Base-by-base conservation (phyloP, 2,113 vertebrate genomes). In the Larimichthys crocea region DNA sequence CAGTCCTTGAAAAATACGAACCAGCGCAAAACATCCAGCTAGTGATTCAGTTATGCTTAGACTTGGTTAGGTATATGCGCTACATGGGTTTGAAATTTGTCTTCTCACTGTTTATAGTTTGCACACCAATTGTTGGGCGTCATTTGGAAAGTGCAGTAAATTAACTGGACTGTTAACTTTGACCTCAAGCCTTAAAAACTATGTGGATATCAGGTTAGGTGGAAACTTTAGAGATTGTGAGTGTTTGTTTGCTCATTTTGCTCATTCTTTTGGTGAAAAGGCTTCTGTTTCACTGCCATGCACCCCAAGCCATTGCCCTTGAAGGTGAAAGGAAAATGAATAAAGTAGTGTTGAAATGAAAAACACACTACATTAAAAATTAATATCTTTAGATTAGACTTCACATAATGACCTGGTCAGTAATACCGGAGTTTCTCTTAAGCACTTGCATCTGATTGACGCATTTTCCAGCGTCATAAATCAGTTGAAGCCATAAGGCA, bases 1-100 rank as follows among this genome's bases (percentile, higher is more conserved):
- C 0, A 49, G 26, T n/a, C 29, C 24, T 73, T 1, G 62, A 57
- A 67, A 66, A 48, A 68, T 29, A 63, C 48, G n/a, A 76, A 46
- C 48, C 9, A 62, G 61, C 2, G 29, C n/a, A 57, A 76, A 80
- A 60, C 44, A 76, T 60, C 50, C 56, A 78, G 65, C 26, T 42
- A 65, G 42, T 78, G n/a, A 52, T 64, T 69, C 22, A 44, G 12
- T 50, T 6, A 52, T 22, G 31, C 4, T 46, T 22, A 63, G 1
- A 14, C 12, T 31, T 73, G 3, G 29, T 73, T 52, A 48, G 46
- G 15, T n/a, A 40, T 48, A 40, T 48, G 17, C 1, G 1, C 4
- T 66, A 16, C 10, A 53, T 9, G 1, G 15, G 5, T 50, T 56
- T 61, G 12, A 64, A 29, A 60, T 66, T n/a, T 55, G n/a, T 49